Conservation (phyloP, 2,797 vertebrate species). For the Pogonophryne albipinna region DNA sequence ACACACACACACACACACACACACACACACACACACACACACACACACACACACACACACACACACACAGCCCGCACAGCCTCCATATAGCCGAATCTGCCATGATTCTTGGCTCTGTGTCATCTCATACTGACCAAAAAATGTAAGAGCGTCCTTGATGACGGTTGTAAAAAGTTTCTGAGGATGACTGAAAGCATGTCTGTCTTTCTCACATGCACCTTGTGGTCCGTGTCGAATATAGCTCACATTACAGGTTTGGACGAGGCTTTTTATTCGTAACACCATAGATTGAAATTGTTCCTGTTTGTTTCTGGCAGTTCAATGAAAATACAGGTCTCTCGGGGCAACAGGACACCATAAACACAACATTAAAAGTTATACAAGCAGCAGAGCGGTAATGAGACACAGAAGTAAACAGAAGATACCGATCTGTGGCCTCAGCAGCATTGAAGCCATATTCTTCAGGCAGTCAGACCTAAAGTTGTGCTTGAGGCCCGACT, state of each 20-base stretch:
- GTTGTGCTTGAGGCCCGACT: constrained; percentile 29
- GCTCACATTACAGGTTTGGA: constrained; percentile 49
- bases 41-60: constrained; percentile 26
- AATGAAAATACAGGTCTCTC: constrained; percentile 49
- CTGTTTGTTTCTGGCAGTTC: constrained; percentile 47
- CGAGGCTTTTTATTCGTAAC: constrained; percentile 28
- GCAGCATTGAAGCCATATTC: constrained; percentile 54
- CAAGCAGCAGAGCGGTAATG: constrained; percentile 40
- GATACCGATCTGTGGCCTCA: constrained; percentile 56
- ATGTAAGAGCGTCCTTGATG: constrained; percentile 46
- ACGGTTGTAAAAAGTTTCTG: constrained; percentile 20
- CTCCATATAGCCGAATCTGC: constrained; percentile 39
- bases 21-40: constrained; percentile 23
- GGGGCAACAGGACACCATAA: constrained; percentile 47
- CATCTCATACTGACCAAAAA: constrained; percentile 15
- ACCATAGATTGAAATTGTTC: constrained; percentile 38
- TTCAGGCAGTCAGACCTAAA: constrained; percentile 20
- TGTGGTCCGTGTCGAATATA: constrained; percentile 29
- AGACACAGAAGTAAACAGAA: constrained; percentile 47
- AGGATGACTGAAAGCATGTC: constrained; percentile 17
- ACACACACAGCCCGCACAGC: constrained; percentile 27
- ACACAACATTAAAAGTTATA: constrained; percentile 59
- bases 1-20: not conserved
- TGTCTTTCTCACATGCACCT: constrained; percentile 40
- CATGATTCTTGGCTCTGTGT: constrained; percentile 50